Evolutionary conservation across 1,140 invertebrate species (phyloP).

Genomic region (Caerostris extrusa): DNA sequence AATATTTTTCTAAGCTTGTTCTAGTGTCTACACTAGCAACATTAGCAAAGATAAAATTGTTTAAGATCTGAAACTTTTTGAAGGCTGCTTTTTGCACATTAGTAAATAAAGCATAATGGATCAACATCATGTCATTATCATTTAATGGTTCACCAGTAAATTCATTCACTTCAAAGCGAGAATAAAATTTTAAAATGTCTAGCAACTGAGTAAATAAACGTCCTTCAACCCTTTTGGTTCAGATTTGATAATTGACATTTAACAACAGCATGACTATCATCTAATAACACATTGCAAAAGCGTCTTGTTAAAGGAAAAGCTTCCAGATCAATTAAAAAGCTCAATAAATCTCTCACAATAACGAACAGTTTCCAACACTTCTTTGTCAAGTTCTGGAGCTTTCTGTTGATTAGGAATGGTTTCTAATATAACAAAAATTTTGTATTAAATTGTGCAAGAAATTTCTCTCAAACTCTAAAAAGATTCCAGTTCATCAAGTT

Average conservation of each 20-base stretch:
- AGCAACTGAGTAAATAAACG: slow-evolving; percentile 95
- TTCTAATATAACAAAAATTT: slow-evolving; percentile 92
- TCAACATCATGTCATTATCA: slow-evolving; percentile 94
- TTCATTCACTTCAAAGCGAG: slow-evolving; percentile 98
- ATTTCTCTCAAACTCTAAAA: slow-evolving; percentile 92
- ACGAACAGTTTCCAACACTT: slow-evolving; percentile 85
- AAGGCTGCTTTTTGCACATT: slow-evolving; percentile 96
- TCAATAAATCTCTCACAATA: slow-evolving; percentile 98
- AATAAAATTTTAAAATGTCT: slow-evolving; percentile 98
- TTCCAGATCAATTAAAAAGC: slow-evolving; percentile 97
- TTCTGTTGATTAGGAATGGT: slow-evolving; percentile 84
- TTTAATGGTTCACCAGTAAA: slow-evolving; percentile 96
- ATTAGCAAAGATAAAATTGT: slow-evolving; percentile 94
- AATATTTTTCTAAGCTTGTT: slow-evolving; percentile 92
- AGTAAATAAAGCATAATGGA: slow-evolving; percentile 95
- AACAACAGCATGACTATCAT: slow-evolving; percentile 96
- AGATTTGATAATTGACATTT: slow-evolving; percentile 92
- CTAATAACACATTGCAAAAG: slow-evolving; percentile 98
- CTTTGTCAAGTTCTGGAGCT: slow-evolving; percentile 81
- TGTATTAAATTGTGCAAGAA: slow-evolving; percentile 95
- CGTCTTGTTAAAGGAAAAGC: slow-evolving; percentile 95
- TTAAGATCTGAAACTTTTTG: slow-evolving; percentile 92
- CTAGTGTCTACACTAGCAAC: slow-evolving; percentile 95
- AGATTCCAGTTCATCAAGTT: slow-evolving; percentile 87
- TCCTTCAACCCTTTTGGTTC: slow-evolving; percentile 89